Base-by-base conservation (phyloP, 2,113 vertebrate species). In the Lota lota region DNA sequence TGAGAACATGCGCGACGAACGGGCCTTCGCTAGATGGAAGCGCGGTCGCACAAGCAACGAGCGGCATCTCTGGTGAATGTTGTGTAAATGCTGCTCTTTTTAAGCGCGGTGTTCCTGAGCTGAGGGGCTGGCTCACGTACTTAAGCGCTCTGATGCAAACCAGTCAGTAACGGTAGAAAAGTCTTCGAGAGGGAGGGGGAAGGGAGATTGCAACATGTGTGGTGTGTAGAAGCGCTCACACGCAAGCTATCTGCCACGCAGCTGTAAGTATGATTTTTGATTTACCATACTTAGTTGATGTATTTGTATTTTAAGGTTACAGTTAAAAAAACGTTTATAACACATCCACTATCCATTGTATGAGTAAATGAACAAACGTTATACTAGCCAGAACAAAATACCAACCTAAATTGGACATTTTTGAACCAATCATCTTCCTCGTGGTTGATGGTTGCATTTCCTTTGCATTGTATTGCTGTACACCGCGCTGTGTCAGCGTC, bases 181-280 rank as follows among this genome's bases (percentile, higher is more conserved):
- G 36, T 24, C 77, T 72, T 60, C 61, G 77, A 72, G 71, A 66
- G 57, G 56, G 66, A 10, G 67, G 66, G 22, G 50, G 54, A 66
- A 65, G 61, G 11, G 54, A 53, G 28, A 40, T 70, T 79, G 59
- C 77, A 70, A 64, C 69, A 84, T 75, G 74, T 17, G 28, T 61
- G 40, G n/a, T 72, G 11, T 20, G 63, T 50, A 22, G 54, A n/a
- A 28, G 24, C 22, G 21, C 21, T 36, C 0, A 19, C 64, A 17
- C 72, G 57, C 60, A 18, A 51, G 3, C 11, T 65, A 53, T 16
- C 40, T 53, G 40, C 40, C 47, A 15, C 51, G 5, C 60, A 54
- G 68, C 84, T 86, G 88, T 89, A 53, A 87, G 88, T 89, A 74
- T 19, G 56, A 14, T 11, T 22, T 4, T 7, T 62, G 57, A 0